phyloP scores from a whole-genome alignment of 92 coral and sea anemone species.

The Epizoanthus fatuus region DNA sequence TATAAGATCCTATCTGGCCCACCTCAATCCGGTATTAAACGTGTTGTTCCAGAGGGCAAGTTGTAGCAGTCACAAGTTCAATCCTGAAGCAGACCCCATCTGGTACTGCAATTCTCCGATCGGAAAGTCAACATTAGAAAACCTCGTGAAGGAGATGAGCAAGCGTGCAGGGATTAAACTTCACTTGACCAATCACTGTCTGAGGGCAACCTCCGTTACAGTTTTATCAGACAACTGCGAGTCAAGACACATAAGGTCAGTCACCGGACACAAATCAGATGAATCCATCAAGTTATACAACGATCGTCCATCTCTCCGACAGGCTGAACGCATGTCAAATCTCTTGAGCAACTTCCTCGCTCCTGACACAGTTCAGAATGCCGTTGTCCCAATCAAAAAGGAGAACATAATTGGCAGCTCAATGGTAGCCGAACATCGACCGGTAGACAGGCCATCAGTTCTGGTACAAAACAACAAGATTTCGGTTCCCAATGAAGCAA shows the following conservation, averaged over 20 bases:
- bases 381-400: too few relatives aligned
- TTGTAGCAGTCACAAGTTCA: neutral
- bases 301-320: slow-evolving; percentile 52
- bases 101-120: slow-evolving; percentile 61
- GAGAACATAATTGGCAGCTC: too few relatives aligned
- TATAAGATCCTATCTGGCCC: too few relatives aligned
- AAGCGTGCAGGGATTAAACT: slow-evolving; percentile 47
- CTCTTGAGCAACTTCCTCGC: too few relatives aligned
- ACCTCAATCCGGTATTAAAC: too few relatives aligned
- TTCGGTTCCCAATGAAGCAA: too few relatives aligned
- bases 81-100: slow-evolving; percentile 36
- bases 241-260: slow-evolving; percentile 62
- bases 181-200: slow-evolving; percentile 67
- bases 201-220: slow-evolving; percentile 61
- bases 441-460: too few relatives aligned
- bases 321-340: neutral
- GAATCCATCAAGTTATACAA: slow-evolving; percentile 52
- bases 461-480: too few relatives aligned
- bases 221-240: slow-evolving; percentile 55
- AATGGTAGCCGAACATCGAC: too few relatives aligned
- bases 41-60: neutral
- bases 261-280: slow-evolving; percentile 69
- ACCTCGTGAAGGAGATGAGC: slow-evolving; percentile 41
- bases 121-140: slow-evolving; percentile 47
- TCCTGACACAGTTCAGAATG: too few relatives aligned